Conservation (phyloP, 2,888 invertebrate genomes). For the Dryococelus australis region DNA sequence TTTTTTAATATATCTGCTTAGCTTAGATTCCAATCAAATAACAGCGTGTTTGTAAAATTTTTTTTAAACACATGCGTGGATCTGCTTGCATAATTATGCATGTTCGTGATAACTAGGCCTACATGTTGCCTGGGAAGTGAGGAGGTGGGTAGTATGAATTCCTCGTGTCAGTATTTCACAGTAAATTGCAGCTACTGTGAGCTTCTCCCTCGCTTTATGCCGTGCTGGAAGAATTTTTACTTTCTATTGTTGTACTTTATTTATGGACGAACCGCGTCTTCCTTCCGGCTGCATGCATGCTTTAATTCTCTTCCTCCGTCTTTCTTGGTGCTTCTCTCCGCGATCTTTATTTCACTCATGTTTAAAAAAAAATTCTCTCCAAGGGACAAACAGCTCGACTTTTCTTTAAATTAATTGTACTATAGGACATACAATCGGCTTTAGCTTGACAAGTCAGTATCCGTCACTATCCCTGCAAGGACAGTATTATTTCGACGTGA, state of each 20-base stretch:
- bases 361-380: neutral
- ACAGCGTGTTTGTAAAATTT: too few species aligned
- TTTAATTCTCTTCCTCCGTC: neutral
- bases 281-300: neutral
- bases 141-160: neutral
- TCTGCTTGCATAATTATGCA: too few species aligned
- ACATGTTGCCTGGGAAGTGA: too few species aligned
- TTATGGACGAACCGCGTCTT: neutral
- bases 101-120: too few species aligned
- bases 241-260: neutral
- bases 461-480: neutral
- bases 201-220: neutral
- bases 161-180: neutral
- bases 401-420: neutral
- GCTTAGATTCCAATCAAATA: too few species aligned
- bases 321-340: neutral
- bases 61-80: too few species aligned
- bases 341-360: neutral
- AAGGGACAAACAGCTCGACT: neutral
- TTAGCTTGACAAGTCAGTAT: too few species aligned
- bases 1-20: too few species aligned
- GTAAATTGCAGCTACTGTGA: conserved; percentile 2
- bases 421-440: neutral
- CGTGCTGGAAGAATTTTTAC: neutral
- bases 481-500: too few species aligned